These are phyloP conservation scores for Ctenicera cuprea DNA, from an alignment of 2,888 invertebrate genomes.

Conservation along the genomic window DNA sequence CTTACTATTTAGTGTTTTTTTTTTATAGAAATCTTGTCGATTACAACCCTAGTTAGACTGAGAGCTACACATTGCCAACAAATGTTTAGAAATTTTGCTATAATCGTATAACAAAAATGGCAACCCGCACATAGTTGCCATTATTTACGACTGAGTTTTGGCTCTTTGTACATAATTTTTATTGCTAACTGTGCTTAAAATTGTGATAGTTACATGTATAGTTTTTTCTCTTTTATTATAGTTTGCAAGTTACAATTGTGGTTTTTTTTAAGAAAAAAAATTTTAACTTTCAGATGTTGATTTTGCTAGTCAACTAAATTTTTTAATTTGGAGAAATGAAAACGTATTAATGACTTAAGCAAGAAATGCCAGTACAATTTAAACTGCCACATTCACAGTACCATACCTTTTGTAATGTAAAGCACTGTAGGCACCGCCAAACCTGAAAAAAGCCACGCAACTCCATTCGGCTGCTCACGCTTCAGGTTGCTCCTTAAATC, in stretches of 20 bases:
- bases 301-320: slow-evolving; percentile 35
- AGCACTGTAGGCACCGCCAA: too few species aligned
- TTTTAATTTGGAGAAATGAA: slow-evolving; percentile 9
- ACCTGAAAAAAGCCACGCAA: too few species aligned
- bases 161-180: slow-evolving; percentile 32
- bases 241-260: background rate
- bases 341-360: background rate
- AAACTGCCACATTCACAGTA: slow-evolving; percentile 4
- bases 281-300: background rate
- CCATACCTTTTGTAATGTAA: too few species aligned
- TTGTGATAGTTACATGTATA: slow-evolving; percentile 37
- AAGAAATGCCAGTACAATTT: slow-evolving; percentile 4
- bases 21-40: too few species aligned
- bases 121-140: too few species aligned
- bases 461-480: too few species aligned
- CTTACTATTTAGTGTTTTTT: too few species aligned
- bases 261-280: background rate
- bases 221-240: background rate
- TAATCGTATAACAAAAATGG: too few species aligned
- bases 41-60: too few species aligned
- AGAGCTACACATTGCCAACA: too few species aligned
- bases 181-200: slow-evolving; percentile 29
- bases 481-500: too few species aligned
- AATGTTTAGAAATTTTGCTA: too few species aligned
- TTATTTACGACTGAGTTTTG: slow-evolving; percentile 28